Conservation (phyloP, 2,113 vertebrate species). For the Mesitornis unicolor region DNA sequence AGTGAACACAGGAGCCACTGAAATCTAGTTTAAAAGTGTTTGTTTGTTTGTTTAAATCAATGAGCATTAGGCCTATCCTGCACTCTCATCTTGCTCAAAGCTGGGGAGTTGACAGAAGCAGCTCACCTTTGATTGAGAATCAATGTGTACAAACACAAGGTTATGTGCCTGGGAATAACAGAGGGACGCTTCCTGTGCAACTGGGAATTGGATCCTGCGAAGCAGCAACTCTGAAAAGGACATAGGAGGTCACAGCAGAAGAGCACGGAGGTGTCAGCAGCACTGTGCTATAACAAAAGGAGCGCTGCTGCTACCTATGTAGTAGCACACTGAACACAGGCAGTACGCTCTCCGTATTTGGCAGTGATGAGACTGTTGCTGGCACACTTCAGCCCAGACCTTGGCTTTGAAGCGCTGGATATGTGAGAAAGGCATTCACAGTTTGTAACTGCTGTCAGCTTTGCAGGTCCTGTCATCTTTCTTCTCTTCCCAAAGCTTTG, state of each 20-base stretch:
- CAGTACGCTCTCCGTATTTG: accelerated
- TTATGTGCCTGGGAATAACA: neutral
- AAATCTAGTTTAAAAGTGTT: neutral
- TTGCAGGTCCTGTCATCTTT: neutral
- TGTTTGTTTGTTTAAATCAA: neutral
- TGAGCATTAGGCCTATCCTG: neutral
- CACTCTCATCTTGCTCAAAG: neutral
- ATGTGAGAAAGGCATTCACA: neutral
- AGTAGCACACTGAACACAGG: neutral
- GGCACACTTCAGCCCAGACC: neutral
- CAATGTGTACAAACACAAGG: neutral
- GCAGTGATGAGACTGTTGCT: neutral
- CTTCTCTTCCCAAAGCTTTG: neutral
- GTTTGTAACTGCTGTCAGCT: neutral
- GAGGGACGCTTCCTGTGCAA: neutral
- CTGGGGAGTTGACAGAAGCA: neutral
- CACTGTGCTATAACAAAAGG: neutral
- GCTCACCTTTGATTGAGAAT: neutral
- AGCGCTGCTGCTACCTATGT: neutral
- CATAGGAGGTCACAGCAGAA: neutral
- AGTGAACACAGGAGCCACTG: neutral
- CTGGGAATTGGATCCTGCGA: neutral
- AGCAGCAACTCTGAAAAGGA: neutral
- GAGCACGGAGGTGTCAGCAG: neutral
- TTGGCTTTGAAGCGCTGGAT: neutral